phyloP scores from a whole-genome alignment of 2,113 vertebrate species.

The Ardeotis arabs region DNA sequence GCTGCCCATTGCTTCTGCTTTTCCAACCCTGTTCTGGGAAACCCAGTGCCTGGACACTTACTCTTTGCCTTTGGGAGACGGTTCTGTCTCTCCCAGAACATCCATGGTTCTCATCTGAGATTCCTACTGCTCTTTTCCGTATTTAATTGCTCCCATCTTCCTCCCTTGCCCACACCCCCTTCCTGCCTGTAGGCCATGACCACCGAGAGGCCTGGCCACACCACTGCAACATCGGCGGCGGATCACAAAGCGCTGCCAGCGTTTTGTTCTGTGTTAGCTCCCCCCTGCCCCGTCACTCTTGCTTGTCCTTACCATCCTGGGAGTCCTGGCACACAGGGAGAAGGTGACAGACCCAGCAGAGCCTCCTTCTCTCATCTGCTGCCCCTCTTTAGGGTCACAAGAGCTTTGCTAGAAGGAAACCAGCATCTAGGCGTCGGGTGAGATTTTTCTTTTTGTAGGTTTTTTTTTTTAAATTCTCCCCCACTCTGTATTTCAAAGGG shows the following conservation, averaged over 20 bases:
- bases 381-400: neutral
- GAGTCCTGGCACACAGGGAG: neutral
- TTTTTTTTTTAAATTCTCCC: too few species aligned
- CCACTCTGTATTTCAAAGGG: too few species aligned
- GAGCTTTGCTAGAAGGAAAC: neutral
- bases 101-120: neutral
- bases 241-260: too few species aligned
- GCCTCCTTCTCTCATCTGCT: neutral
- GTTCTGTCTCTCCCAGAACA: neutral
- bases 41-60: neutral
- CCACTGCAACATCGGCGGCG: accelerated
- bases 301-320: neutral
- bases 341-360: neutral
- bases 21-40: neutral
- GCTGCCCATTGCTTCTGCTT: neutral
- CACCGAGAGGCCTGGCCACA: neutral
- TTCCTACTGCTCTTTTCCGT: neutral
- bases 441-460: too few species aligned
- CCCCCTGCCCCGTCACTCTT: neutral
- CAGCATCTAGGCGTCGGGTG: neutral
- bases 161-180: neutral
- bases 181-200: neutral
- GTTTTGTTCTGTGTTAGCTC: too few species aligned
- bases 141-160: neutral
- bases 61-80: neutral